Evolutionary conservation across 1,140 invertebrate species (phyloP).

Genomic region (Drosophila cardini): DNA sequence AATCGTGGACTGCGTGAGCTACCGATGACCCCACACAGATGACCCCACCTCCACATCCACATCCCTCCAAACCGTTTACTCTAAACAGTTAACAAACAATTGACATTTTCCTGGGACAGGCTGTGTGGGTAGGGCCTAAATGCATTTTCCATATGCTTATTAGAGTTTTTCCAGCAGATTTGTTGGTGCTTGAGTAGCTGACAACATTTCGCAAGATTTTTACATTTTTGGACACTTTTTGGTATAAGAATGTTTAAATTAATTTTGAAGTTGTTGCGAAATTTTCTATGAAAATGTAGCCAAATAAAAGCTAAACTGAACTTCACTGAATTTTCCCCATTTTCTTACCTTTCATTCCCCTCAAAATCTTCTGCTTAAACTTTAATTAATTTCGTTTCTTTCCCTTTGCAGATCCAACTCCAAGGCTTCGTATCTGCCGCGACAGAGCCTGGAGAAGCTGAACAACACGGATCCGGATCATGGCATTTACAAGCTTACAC

Average conservation of each 20-base stretch:
- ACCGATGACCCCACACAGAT: slow-evolving; percentile 33
- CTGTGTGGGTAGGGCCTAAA: slow-evolving; percentile 25
- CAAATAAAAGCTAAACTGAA: no score
- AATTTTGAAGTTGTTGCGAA: no score
- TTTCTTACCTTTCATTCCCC: no score
- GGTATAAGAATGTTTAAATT: no score
- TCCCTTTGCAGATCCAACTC: slow-evolving; percentile 89
- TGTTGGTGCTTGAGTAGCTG: not conserved
- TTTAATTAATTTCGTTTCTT: not conserved
- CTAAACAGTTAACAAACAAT: slow-evolving; percentile 11
- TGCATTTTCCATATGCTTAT: slow-evolving; percentile 36
- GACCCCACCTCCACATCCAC: slow-evolving; percentile 16
- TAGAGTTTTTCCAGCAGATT: slow-evolving; percentile 8
- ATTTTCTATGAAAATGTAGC: no score
- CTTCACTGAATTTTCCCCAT: no score
- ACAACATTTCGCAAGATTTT: not conserved
- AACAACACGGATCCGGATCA: slow-evolving; percentile 88
- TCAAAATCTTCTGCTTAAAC: not conserved
- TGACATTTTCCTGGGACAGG: slow-evolving; percentile 33
- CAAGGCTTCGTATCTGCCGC: slow-evolving; percentile 91
- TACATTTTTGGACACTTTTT: no score
- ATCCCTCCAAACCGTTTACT: no score
- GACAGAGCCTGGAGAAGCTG: slow-evolving; percentile 88
- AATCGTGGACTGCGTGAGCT: slow-evolving; percentile 59
- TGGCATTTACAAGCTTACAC: slow-evolving; percentile 91